These are phyloP conservation scores for Cyaniris semiargus DNA, from an alignment of 2,888 invertebrate species.

Conservation along the genomic window DNA sequence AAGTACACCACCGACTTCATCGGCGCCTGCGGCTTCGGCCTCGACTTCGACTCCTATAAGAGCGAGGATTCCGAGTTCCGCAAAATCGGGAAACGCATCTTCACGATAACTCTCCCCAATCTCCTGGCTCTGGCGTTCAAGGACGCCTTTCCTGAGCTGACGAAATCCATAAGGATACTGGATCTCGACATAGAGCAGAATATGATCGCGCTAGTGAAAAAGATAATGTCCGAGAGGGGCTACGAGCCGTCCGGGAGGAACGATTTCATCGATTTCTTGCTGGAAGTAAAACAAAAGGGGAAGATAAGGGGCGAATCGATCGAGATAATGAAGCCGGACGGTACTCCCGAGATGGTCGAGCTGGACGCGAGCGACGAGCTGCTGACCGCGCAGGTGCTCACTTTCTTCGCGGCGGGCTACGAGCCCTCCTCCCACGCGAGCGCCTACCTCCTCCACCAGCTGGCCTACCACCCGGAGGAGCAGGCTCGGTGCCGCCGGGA, in stretches of 20 bases:
- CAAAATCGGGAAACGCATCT: conserved; percentile 47
- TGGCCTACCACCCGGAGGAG: conserved; percentile 62
- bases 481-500: conserved; percentile 60
- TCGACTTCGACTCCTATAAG: conserved; percentile 50
- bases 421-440: conserved; percentile 71
- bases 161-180: conserved; percentile 42
- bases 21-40: conserved; percentile 55
- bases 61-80: conserved; percentile 52
- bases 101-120: conserved; percentile 34
- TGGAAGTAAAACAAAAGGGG: conserved; percentile 53
- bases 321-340: conserved; percentile 52
- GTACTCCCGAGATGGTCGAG: conserved; percentile 50
- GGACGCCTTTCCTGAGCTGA: conserved; percentile 47
- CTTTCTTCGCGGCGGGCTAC: conserved; percentile 71
- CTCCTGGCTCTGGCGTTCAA: background rate
- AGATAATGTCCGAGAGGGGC: conserved; percentile 54
- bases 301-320: conserved; percentile 58
- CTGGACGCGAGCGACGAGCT: conserved; percentile 52
- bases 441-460: conserved; percentile 59
- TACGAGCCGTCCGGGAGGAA: conserved; percentile 53
- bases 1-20: conserved; percentile 56
- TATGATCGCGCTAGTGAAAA: conserved; percentile 48
- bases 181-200: conserved; percentile 43
- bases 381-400: conserved; percentile 58
- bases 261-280: conserved; percentile 53